These are phyloP conservation scores for Lithodes maja DNA, from an alignment of 2,888 invertebrate genomes.

Conservation along the genomic window DNA sequence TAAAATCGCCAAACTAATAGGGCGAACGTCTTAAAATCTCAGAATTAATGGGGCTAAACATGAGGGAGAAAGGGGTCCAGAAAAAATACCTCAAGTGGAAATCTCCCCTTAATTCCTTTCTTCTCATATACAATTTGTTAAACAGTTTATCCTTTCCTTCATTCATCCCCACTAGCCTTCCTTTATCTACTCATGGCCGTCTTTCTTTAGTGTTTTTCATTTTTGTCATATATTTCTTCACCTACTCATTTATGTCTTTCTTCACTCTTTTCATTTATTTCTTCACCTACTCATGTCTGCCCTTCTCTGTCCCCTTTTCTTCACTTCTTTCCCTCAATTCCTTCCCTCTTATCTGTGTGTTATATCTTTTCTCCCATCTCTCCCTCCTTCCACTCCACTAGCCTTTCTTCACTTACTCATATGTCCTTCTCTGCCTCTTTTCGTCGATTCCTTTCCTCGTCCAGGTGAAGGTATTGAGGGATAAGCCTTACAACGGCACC, in stretches of 20 bases:
- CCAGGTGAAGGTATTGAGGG: too few relatives aligned
- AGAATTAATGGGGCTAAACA: too few relatives aligned
- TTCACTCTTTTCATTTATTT: neutral
- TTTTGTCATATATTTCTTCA: neutral
- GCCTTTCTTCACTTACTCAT: neutral
- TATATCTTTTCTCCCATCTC: neutral
- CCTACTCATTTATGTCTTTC: neutral
- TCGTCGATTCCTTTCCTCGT: neutral
- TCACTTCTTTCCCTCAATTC: neutral
- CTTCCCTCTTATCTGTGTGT: neutral
- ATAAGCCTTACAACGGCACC: too few relatives aligned
- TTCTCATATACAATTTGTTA: neutral
- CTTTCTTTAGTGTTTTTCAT: neutral
- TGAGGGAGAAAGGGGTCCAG: too few relatives aligned
- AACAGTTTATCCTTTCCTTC: slow-evolving; percentile 1
- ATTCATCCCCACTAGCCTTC: neutral
- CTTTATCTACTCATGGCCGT: neutral
- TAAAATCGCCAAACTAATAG: too few relatives aligned
- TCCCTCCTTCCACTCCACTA: neutral
- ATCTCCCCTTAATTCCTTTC: neutral
- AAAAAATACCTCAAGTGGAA: too few relatives aligned
- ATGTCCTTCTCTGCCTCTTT: neutral
- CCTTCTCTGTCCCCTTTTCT: neutral
- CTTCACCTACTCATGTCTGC: too few relatives aligned
- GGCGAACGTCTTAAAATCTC: too few relatives aligned